Evolutionary conservation across 2,888 invertebrate species (phyloP), one percentile per base, ranked within the genome.

Genomic region (Agrilus mali): DNA sequence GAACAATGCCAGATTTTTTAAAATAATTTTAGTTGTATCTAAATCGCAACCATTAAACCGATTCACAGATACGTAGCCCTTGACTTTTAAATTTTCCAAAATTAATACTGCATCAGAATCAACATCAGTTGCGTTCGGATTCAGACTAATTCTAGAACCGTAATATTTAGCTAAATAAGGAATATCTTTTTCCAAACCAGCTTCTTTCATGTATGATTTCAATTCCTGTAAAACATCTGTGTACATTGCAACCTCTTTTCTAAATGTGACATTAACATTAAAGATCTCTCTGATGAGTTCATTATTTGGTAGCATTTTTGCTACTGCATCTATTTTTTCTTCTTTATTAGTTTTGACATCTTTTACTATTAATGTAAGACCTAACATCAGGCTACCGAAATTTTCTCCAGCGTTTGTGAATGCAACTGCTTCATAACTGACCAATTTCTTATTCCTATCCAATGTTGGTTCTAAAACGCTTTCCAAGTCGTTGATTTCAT

Each of bases 351-450:
- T 36, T 17, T 48, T 33, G 12, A 36, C 47, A 33, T 57, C 55
- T 41, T 49, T 39, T 12, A 68, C 44, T 43, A 55, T 59, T 0
- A 67, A 20, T 15, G 54, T 50, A 3, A 61, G 50, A 1, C 63
- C 60, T 1, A 74, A 50, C 57, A 77, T 74, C 0, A 70, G 56
- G 50, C 76, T 75, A 1, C 75, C 75, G 54, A 74, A 77, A 54
- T 77, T 76, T 50, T 77, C 77, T 2, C 76, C 76, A 0, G 69
- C 65, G 14, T 69, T 68, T 33, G 69, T 69, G 13, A 72, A 55
- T 46, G 60, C 61, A n/a, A 58, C 55, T 13, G 61, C 59, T n/a
- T 53, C 51, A 40, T 66, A 66, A 0, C 60, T 53, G 2, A 59
- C 17, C 14, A 53, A 40, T 39, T 35, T 43, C 12, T 41, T 27